Evolutionary conservation across 2,888 invertebrate species (phyloP).

Genomic region (Alviniconcha strummeri): DNA sequence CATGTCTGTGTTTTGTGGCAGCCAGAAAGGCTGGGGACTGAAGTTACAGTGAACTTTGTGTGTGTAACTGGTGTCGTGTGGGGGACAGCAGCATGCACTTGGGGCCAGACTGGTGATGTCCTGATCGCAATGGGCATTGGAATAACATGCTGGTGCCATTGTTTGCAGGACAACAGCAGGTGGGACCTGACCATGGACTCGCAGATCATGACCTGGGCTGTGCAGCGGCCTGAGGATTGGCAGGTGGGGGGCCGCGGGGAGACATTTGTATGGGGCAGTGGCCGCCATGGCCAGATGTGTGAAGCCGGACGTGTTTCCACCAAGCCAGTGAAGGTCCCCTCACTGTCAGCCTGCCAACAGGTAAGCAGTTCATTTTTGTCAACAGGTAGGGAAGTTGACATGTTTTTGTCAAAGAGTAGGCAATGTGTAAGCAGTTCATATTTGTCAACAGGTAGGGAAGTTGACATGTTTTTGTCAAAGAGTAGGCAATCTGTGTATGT

Average conservation of each 20-base stretch:
- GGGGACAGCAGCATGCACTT: no score
- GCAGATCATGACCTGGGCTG: conserved; percentile 80
- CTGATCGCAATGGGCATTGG: no score
- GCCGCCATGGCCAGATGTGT: conserved; percentile 80
- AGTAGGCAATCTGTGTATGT: no score
- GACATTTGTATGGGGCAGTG: conserved; percentile 80
- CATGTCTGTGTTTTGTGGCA: no score
- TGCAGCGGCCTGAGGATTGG: conserved; percentile 80
- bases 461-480: no score
- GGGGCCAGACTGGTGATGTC: no score
- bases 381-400: no score
- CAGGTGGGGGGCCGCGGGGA: conserved; percentile 80
- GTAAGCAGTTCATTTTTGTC: conserved; percentile 46
- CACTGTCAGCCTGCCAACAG: conserved; percentile 70
- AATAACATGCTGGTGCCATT: background rate
- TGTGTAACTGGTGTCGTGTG: no score
- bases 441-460: no score
- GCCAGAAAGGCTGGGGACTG: no score
- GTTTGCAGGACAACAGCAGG: conserved; percentile 74
- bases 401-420: no score
- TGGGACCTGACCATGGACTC: conserved; percentile 79
- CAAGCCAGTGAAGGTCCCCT: conserved; percentile 61
- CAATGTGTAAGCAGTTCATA: conserved; percentile 4
- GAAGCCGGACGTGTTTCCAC: conserved; percentile 75
- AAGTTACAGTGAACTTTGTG: no score